These are phyloP conservation scores for Micrastur ruficollis DNA, from an alignment of 2,797 vertebrate genomes.

Conservation along the genomic window DNA sequence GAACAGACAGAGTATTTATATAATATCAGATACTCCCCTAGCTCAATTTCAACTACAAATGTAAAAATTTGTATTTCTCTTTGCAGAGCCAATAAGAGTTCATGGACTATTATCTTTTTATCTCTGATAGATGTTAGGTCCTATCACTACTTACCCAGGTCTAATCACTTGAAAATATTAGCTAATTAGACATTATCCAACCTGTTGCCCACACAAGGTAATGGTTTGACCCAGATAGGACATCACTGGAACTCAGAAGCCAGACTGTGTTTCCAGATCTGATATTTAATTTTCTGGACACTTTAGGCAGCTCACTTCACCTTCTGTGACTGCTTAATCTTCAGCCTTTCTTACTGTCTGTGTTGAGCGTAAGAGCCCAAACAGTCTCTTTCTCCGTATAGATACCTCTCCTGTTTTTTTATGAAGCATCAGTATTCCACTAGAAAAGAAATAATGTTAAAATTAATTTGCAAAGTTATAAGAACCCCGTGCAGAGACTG, in stretches of 20 bases:
- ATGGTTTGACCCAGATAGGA: background rate
- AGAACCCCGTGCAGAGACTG: background rate
- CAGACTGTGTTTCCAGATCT: background rate
- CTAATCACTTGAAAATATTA: background rate
- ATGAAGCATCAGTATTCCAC: background rate
- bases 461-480: background rate
- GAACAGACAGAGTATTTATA: background rate
- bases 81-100: background rate
- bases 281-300: background rate
- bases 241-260: background rate
- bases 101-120: background rate
- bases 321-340: background rate
- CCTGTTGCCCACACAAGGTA: background rate
- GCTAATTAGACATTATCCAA: background rate
- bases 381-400: background rate
- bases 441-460: background rate
- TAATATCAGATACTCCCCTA: background rate
- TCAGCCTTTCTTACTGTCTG: background rate
- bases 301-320: background rate
- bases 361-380: background rate
- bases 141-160: background rate
- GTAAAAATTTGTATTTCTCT: background rate
- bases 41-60: background rate
- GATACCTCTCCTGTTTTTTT: background rate
- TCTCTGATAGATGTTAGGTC: background rate